These are phyloP conservation scores for Ceyx margarethae DNA, from an alignment of 2,113 vertebrate species.

Conservation along the genomic window DNA sequence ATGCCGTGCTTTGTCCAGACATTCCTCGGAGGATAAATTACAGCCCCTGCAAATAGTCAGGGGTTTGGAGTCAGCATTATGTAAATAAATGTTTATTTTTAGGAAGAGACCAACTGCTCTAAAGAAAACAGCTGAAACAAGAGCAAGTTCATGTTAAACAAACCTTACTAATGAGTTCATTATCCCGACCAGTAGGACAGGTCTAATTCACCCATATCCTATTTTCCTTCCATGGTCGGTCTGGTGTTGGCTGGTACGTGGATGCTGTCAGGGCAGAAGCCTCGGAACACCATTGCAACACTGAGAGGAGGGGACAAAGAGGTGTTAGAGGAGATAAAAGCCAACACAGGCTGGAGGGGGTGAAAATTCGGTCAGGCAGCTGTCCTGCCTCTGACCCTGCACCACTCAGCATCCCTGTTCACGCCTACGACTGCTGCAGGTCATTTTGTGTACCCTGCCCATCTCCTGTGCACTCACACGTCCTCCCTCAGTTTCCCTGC, in stretches of 20 bases:
- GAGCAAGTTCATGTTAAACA: background rate
- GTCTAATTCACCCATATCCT: background rate
- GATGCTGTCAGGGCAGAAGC: background rate
- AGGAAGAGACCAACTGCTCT: background rate
- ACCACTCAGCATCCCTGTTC: background rate
- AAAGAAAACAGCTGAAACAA: background rate
- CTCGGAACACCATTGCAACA: rapidly evolving
- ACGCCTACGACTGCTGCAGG: rapidly evolving
- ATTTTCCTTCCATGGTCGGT: background rate
- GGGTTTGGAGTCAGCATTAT: slow-evolving; percentile 8
- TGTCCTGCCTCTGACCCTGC: background rate
- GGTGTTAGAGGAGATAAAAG: background rate
- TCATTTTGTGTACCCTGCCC: rapidly evolving
- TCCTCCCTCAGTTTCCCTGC: rapidly evolving
- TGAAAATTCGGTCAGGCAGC: rapidly evolving
- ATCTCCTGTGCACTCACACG: rapidly evolving
- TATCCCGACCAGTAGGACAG: background rate
- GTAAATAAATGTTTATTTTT: slow-evolving; percentile 12
- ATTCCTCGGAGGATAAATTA: background rate
- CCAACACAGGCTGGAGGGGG: rapidly evolving
- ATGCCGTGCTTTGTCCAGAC: background rate
- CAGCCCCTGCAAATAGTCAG: background rate
- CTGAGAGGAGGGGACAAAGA: background rate
- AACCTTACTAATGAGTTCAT: background rate
- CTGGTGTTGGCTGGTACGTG: rapidly evolving